A percentile compares a stretch with the other conserved stretches of the same genome.
Evolutionary conservation across 2,113 vertebrate species (phyloP).

Genomic region (Ameiurus melas): DNA sequence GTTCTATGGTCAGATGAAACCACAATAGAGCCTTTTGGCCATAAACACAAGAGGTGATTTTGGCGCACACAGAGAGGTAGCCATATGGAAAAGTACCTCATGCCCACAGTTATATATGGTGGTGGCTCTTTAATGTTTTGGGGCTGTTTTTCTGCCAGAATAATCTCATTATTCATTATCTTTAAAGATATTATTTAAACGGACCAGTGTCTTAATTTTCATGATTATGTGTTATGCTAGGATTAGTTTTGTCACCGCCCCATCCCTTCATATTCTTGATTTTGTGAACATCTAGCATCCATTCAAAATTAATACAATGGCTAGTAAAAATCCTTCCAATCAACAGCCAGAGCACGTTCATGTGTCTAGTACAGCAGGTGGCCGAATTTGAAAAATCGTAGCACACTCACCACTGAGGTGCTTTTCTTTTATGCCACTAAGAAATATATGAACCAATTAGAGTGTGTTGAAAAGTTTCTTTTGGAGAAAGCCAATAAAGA

Average conservation of each 20-base stretch:
- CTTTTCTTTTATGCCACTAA: neutral
- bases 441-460: neutral
- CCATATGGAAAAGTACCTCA: no score
- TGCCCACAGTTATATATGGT: no score
- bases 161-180: neutral
- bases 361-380: neutral
- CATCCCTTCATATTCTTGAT: no score
- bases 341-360: neutral
- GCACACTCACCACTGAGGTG: no score
- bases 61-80: no score
- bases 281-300: neutral
- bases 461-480: neutral
- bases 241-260: neutral
- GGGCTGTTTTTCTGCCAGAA: no score
- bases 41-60: no score
- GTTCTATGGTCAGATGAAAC: no score
- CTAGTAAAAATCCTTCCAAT: neutral
- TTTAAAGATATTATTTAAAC: neutral
- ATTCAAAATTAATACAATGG: neutral
- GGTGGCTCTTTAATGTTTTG: no score
- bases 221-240: no score
- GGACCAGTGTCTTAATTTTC: neutral
- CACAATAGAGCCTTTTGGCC: no score
- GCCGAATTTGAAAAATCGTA: neutral
- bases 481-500: neutral